These are phyloP conservation scores for Campylorhamphus procurvoides DNA, from an alignment of 2,113 vertebrate species.

Conservation along the genomic window DNA sequence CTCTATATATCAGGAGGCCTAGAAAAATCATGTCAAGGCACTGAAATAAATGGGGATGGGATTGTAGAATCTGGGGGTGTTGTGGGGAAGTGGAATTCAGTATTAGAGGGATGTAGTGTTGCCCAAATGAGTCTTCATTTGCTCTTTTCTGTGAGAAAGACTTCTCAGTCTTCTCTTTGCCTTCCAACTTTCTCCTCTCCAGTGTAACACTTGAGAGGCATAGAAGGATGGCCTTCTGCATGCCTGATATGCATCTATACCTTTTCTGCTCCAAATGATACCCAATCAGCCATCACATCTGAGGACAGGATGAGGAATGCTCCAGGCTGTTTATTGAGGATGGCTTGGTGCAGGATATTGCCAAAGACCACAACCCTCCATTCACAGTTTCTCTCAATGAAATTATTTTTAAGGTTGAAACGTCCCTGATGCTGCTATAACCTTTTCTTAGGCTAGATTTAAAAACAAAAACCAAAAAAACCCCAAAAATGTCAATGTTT, in stretches of 20 bases:
- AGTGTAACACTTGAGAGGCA: not conserved
- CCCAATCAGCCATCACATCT: not conserved
- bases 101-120: not conserved
- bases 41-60: not conserved
- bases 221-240: not conserved
- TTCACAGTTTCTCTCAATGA: not conserved
- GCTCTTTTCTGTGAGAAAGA: not conserved
- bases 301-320: not conserved
- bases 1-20: not conserved
- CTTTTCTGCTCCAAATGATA: not conserved
- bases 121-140: not conserved
- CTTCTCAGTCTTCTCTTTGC: not conserved
- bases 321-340: not conserved
- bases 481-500: not conserved
- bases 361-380: not conserved
- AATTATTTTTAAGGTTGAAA: not conserved
- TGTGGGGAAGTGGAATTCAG: not conserved
- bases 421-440: not conserved
- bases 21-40: not conserved
- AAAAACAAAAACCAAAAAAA: not conserved
- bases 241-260: not conserved
- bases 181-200: not conserved
- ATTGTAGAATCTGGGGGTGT: not conserved
- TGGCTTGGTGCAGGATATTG: not conserved
- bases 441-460: not conserved